A percentile compares a stretch with the other conserved stretches of the same genome.
Evolutionary conservation across 2,113 vertebrate genomes (phyloP).

Genomic region (Oceanodroma tethys): DNA sequence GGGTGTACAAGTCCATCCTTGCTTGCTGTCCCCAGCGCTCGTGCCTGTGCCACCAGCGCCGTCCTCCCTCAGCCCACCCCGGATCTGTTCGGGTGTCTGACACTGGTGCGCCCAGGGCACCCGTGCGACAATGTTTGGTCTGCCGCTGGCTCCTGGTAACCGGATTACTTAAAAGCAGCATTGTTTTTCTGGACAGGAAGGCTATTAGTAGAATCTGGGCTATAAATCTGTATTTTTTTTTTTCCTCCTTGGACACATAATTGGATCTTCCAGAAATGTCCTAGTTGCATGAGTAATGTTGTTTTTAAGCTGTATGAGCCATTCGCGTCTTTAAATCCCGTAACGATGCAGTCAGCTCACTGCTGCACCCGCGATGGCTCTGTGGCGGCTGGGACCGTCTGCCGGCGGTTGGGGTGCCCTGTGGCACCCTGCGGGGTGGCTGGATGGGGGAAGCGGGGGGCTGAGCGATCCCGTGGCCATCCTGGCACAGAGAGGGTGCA

Average conservation of each 20-base stretch:
- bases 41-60: background rate
- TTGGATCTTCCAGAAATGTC: background rate
- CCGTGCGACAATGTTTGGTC: fast-evolving
- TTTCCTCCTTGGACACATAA: background rate
- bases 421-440: background rate
- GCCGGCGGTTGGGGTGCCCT: background rate
- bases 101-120: fast-evolving
- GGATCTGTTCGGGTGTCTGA: fast-evolving
- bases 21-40: too few species aligned
- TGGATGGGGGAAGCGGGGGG: background rate
- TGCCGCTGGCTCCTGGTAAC: background rate
- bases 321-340: background rate
- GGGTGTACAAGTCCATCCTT: background rate
- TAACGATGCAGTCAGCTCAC: background rate
- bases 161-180: background rate
- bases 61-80: background rate
- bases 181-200: background rate
- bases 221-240: background rate
- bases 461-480: background rate
- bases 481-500: background rate
- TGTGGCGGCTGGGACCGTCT: fast-evolving
- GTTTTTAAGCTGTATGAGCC: background rate
- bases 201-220: background rate
- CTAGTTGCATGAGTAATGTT: background rate
- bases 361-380: fast-evolving